These are phyloP conservation scores for Tiaroga cobitis DNA, from an alignment of 2,797 vertebrate species.

Conservation along the genomic window DNA sequence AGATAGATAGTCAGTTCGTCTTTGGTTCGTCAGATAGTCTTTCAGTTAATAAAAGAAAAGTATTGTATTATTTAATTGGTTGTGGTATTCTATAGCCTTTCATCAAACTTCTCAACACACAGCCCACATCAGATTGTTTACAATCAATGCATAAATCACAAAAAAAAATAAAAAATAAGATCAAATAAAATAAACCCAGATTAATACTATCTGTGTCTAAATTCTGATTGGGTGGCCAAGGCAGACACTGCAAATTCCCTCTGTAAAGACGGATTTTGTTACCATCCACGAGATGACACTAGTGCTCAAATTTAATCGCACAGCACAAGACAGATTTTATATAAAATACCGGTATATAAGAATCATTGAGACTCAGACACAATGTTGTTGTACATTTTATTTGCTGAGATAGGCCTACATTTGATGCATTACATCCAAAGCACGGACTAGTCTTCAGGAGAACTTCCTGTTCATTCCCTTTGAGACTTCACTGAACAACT, in stretches of 20 bases:
- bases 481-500: neutral
- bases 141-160: too few relatives aligned
- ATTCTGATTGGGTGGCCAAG: too few relatives aligned
- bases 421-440: neutral
- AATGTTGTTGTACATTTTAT: neutral
- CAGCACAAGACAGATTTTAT: neutral
- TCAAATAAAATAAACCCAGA: too few relatives aligned
- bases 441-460: neutral
- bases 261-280: neutral
- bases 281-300: constrained; percentile 13
- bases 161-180: too few relatives aligned
- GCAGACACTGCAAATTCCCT: neutral
- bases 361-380: neutral
- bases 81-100: too few relatives aligned
- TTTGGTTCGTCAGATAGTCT: too few relatives aligned
- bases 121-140: too few relatives aligned
- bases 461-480: neutral
- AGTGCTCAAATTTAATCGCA: neutral
- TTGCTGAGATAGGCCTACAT: neutral
- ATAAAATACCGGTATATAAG: neutral
- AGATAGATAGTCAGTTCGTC: too few relatives aligned
- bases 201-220: neutral
- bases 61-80: too few relatives aligned
- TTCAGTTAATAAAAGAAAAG: too few relatives aligned
- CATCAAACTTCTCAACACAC: too few relatives aligned